These are phyloP conservation scores for Burhinus bistriatus DNA, from an alignment of 2,113 vertebrate species.

Conservation along the genomic window DNA sequence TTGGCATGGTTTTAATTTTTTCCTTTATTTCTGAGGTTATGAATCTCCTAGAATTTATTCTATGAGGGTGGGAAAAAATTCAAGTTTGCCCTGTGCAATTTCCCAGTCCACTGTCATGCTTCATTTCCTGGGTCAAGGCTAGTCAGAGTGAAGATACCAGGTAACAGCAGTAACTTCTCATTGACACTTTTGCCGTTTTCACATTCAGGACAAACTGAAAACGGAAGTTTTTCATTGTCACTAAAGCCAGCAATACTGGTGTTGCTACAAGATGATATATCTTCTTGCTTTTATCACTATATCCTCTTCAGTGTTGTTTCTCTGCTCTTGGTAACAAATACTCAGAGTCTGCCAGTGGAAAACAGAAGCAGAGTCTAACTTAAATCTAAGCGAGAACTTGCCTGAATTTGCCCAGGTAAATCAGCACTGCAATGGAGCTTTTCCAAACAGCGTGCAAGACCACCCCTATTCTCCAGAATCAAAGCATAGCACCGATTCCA, in stretches of 20 bases:
- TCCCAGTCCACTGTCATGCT: not conserved
- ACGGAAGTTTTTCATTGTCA: not conserved
- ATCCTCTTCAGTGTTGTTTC: not conserved
- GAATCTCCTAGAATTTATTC: constrained; percentile 32
- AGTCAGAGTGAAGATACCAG: not conserved
- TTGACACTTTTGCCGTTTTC: not conserved
- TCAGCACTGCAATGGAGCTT: not conserved
- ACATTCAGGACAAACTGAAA: not conserved
- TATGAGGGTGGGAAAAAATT: not conserved
- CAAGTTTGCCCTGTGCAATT: not conserved
- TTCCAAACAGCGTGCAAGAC: not conserved
- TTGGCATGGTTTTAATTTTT: constrained; percentile 44
- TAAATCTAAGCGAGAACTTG: not conserved
- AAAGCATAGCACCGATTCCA: not conserved
- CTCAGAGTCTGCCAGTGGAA: not conserved
- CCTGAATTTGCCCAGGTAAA: not conserved
- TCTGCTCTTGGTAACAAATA: not conserved
- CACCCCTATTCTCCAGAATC: not conserved
- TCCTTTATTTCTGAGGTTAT: constrained; percentile 22
- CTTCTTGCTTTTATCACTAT: not conserved
- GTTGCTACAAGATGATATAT: not conserved
- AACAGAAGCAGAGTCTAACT: not conserved
- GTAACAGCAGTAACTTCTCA: not conserved
- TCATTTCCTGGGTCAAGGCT: not conserved
- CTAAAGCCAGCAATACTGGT: not conserved